These are phyloP conservation scores for Podabrus alpinus DNA, from an alignment of 2,888 invertebrate species.

Conservation along the genomic window DNA sequence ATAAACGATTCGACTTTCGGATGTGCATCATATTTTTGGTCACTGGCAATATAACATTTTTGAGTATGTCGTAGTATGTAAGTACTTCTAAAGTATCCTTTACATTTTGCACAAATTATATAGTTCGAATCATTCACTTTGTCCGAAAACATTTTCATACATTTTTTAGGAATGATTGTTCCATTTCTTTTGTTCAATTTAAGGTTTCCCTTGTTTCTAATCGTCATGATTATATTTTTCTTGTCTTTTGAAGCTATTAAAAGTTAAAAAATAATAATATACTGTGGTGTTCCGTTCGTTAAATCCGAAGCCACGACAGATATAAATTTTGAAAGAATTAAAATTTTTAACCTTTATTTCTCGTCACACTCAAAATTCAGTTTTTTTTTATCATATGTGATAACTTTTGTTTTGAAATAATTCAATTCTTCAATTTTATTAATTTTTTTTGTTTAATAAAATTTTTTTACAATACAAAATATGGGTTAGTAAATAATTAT, in stretches of 20 bases:
- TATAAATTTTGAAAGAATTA: no score
- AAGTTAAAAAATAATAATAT: no score
- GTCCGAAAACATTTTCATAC: neutral
- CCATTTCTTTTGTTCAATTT: conserved; percentile 3
- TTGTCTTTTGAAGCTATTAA: conserved; percentile 6
- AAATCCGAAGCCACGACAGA: no score
- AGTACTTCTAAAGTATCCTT: conserved; percentile 7
- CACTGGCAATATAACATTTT: neutral
- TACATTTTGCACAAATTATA: conserved; percentile 5
- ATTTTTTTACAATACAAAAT: no score
- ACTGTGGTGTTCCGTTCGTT: no score
- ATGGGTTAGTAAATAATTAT: no score
- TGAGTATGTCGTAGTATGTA: conserved; percentile 7
- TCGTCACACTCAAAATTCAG: no score
- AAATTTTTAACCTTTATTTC: no score
- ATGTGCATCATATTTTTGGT: conserved; percentile 1
- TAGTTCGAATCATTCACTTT: conserved; percentile 1
- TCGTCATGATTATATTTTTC: neutral
- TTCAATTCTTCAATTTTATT: no score
- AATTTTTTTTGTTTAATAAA: no score
- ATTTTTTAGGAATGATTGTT: conserved; percentile 6
- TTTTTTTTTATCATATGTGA: no score
- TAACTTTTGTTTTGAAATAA: no score
- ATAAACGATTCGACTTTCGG: conserved; percentile 13
- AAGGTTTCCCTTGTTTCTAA: conserved; percentile 12